Evolutionary conservation across 2,888 invertebrate genomes (phyloP), one percentile per base, ranked within the genome.

Genomic region (Parthenolecanium corni): DNA sequence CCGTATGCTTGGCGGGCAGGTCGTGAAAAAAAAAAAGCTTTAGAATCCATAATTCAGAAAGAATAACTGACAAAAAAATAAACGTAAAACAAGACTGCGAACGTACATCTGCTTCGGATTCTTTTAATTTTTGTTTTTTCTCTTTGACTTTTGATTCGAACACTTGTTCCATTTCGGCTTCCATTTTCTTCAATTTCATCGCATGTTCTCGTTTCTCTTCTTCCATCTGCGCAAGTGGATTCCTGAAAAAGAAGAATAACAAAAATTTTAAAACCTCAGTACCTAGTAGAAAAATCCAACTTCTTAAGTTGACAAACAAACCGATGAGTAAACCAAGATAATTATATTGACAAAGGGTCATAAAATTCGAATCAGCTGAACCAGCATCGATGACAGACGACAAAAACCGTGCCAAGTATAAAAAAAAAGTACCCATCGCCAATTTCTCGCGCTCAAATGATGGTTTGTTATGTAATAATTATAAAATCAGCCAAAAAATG

Each of bases 111-210:
- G 85, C 79, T 74, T 96, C 96, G 0, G 93, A 92, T 74, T 96
- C 95, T 76, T 91, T 91, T 70, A 96, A 80, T 75, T 95, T 95
- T 71, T 92, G 90, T 73, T 89, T 89, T 78, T 96, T 95, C 76
- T 96, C 96, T 71, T 86, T 83, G 54, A 91, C 96, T 78, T 97
- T 97, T 86, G 92, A 90, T 74, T 96, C 94, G 76, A 97, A 97
- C 67, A 97, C 96, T 78, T 93, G 93, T 74, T 97, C 96, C 93
- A 97, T 94, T 76, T 96, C 96, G 46, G 86, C 85, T 75, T 97
- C 96, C 92, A 94, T 94, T 75, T 95, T 95, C 77, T 95, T 95
- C 89, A 96, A 92, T 76, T 94, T 93, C 67, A 84, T 80, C 73
- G 95, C 93, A 71, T 97, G 96, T 71, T 95, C 94, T 66, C 89